Base-by-base conservation (phyloP, 2,888 invertebrate genomes). In the Spialia ferax region DNA sequence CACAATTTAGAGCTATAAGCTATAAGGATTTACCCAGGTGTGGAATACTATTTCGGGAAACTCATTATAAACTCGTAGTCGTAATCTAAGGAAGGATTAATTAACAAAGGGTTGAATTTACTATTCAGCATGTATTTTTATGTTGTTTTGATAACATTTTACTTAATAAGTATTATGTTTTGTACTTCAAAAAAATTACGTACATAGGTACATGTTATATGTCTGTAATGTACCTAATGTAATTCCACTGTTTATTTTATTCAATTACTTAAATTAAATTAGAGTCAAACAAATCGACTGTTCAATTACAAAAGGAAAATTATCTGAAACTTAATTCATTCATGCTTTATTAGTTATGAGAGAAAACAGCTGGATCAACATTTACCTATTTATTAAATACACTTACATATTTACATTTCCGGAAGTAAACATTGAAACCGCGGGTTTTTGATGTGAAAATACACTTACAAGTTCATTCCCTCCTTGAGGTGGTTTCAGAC, bases 401-500 rank as follows among this genome's bases (percentile, higher is more conserved):
- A n/a, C n/a, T n/a, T n/a, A n/a, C 8, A 45, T 7, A 18, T 20
- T 48, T 5, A 22, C 50, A 22, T 50, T 50, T 50, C 50, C 50
- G 22, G 22, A 22, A 20, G 20, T 48, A 48, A 11, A 15, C 13
- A 50, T 22, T 50, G 15, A 54, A 54, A 67, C 67, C 61, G 61
- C 48, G 35, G 32, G 22, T 50, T 26, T 61, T 56, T n/a, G 55
- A 62, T 67, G 67, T 67, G 56, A 38, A 62, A 55, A 67, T 62
- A 62, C 48, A 56, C 61, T 62, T 62, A 67, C 55, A 67, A 56
- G 61, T 48, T 62, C 67, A 67, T 67, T 62, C 35, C 61, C 55
- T 55, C 20, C 67, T 67, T 67, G 56, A 67, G 67, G 67, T 67
- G 67, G 67, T 67, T 66, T 67, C 62, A 56, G 61, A 60, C 55